These are phyloP conservation scores for Eurystomus glaucurus DNA, from an alignment of 2,797 vertebrate genomes.

Conservation along the genomic window DNA sequence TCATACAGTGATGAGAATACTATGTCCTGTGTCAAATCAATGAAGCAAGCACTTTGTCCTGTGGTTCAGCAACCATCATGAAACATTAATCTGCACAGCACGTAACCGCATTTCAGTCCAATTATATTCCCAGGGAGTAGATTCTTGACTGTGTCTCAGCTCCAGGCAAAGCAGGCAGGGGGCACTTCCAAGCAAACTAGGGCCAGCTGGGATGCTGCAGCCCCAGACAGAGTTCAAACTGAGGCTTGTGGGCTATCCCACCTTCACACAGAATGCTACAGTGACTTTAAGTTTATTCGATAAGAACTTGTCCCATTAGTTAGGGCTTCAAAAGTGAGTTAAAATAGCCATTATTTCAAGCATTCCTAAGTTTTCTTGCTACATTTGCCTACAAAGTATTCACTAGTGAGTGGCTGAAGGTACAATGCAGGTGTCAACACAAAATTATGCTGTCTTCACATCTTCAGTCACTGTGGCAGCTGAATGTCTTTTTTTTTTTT, in stretches of 20 bases:
- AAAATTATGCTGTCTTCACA: neutral
- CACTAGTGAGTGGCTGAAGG: neutral
- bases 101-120: neutral
- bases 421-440: neutral
- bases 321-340: neutral
- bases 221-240: neutral
- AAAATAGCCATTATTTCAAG: neutral
- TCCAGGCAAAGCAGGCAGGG: neutral
- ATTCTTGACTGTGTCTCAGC: constrained; percentile 4
- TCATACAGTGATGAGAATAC: constrained; percentile 47
- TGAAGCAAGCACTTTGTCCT: constrained; percentile 44
- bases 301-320: neutral
- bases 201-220: neutral
- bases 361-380: neutral
- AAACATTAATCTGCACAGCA: constrained; percentile 46
- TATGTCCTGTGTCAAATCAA: constrained; percentile 65
- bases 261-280: neutral
- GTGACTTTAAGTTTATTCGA: neutral
- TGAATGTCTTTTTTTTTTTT: neutral
- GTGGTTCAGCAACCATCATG: neutral
- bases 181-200: neutral
- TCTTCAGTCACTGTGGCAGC: neutral
- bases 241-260: neutral
- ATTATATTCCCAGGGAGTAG: constrained; percentile 50
- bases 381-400: neutral